Evolutionary conservation across 2,888 invertebrate genomes (phyloP).

Genomic region (Drosophila melanosoma): DNA sequence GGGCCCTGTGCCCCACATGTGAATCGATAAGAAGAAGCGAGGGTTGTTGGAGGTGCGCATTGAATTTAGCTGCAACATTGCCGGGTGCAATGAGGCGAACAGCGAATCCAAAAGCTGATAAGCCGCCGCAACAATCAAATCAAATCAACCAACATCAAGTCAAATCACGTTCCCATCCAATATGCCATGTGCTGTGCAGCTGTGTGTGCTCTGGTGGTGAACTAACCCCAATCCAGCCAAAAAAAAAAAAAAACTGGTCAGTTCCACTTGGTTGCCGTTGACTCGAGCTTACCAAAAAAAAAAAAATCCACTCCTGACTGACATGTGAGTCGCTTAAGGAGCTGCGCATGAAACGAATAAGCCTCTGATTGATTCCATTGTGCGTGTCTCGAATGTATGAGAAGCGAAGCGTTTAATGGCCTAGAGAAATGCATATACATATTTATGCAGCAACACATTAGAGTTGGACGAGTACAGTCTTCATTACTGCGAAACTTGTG

Average conservation of each 20-base stretch:
- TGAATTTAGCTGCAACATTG: conserved; percentile 9
- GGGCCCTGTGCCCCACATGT: conserved; percentile 37
- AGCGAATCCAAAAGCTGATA: conserved; percentile 67
- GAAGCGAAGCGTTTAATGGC: conserved; percentile 17
- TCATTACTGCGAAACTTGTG: conserved; percentile 7
- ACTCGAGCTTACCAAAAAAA: background rate
- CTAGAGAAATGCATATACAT: background rate
- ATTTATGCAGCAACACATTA: background rate
- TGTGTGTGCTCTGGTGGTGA: too few species aligned
- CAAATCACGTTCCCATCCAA: conserved; percentile 51
- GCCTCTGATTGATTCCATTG: conserved; percentile 40
- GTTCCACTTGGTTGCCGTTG: conserved; percentile 23
- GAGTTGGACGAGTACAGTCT: background rate
- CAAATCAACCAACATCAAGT: conserved; percentile 55
- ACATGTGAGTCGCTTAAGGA: conserved; percentile 54
- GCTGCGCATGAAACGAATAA: conserved; percentile 23
- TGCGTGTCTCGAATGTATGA: conserved; percentile 24
- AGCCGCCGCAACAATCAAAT: conserved; percentile 76
- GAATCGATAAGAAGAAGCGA: conserved; percentile 63
- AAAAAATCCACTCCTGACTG: conserved; percentile 34
- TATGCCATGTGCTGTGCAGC: background rate
- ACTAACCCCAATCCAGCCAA: background rate
- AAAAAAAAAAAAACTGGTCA: conserved; percentile 17
- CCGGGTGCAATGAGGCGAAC: conserved; percentile 50
- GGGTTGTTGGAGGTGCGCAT: background rate